Base-by-base conservation (phyloP, 37 sponge, comb jelly and placozoan species). In the Eunapius fragilis region DNA sequence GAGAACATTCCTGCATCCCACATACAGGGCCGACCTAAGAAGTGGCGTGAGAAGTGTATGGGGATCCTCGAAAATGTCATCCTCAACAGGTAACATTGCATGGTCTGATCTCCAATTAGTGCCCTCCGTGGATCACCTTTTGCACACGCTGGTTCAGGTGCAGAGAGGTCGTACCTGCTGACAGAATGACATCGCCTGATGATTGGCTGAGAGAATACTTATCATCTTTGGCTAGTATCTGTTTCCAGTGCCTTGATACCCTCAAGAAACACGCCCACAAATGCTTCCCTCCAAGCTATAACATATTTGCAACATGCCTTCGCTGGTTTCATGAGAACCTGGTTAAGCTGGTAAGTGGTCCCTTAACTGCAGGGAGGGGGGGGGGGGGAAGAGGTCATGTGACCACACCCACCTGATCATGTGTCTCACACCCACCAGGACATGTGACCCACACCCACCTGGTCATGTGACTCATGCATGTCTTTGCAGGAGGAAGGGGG, bases 11-110 rank as follows among this genome's bases (percentile, higher is more conserved):
- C 88, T 2, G 32, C 77, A 30, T 38, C 82, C 26, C 79, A 80
- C 27, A 50, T 88, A 25, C 91, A 91, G 28, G 93, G 92, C 28
- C 73, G 96, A 74, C 96, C 96, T 13, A 92, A 92, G 73, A 88
- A 31, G 17, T 96, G 96, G 96, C 85, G 68, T 49, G 84, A 77
- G 45, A 92, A 96, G 82, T 92, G 88, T 67, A 77, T 92, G 30
- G 84, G 86, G 50, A 87, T 96, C 7, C 30, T 96, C 71, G 89
- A 96, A 71, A 69, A 69, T 3, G 87, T 93, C 72, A 92, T 92
- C 31, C 35, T 73, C 30, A 92, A 85, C 72, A 96, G 83, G 96
- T 96, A 33, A 26, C 70, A 49, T 4, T 36, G 4, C 9, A 9
- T 45, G 47, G 47, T 45, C 47, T 11, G 47, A 9, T 45, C n/a